Conservation (phyloP, 2,888 invertebrate species). For the Horisme vitalbata region DNA sequence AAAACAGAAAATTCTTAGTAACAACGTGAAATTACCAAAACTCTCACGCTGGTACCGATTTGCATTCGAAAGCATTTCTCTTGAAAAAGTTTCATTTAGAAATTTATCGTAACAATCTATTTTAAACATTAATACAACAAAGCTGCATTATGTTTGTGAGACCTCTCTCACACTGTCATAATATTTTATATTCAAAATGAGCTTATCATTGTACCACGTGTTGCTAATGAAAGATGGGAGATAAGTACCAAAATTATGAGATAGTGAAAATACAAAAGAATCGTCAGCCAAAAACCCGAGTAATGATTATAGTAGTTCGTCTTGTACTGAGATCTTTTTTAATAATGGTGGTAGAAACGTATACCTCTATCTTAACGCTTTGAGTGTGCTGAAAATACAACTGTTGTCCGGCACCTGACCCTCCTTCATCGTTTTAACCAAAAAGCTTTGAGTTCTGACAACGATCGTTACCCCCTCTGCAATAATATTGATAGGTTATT, state of each 20-base stretch:
- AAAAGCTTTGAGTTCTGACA: no score
- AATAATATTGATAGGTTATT: no score
- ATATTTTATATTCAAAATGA: slow-evolving; percentile 29
- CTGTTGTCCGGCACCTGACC: no score
- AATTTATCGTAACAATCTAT: slow-evolving; percentile 39
- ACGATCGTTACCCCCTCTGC: no score
- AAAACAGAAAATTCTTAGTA: slow-evolving; percentile 10
- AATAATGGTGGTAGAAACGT: no score
- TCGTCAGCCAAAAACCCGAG: no score
- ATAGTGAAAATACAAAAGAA: slow-evolving; percentile 5
- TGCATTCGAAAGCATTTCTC: slow-evolving; percentile 40
- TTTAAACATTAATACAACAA: slow-evolving; percentile 48
- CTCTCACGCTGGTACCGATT: slow-evolving; percentile 36
- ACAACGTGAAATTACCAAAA: slow-evolving; percentile 30
- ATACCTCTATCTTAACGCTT: no score
- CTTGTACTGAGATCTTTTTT: no score
- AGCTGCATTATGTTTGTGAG: slow-evolving; percentile 48
- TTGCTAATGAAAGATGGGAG: slow-evolving; percentile 15
- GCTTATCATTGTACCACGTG: slow-evolving; percentile 24
- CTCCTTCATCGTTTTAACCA: no score
- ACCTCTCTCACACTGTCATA: slow-evolving; percentile 40
- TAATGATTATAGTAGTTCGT: no score
- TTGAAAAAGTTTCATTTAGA: slow-evolving; percentile 43
- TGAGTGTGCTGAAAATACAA: no score
- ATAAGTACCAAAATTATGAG: slow-evolving; percentile 14